Evolutionary conservation across 2,888 invertebrate species (phyloP), one percentile per base, ranked within the genome.

Genomic region (Matsumyia berberina): DNA sequence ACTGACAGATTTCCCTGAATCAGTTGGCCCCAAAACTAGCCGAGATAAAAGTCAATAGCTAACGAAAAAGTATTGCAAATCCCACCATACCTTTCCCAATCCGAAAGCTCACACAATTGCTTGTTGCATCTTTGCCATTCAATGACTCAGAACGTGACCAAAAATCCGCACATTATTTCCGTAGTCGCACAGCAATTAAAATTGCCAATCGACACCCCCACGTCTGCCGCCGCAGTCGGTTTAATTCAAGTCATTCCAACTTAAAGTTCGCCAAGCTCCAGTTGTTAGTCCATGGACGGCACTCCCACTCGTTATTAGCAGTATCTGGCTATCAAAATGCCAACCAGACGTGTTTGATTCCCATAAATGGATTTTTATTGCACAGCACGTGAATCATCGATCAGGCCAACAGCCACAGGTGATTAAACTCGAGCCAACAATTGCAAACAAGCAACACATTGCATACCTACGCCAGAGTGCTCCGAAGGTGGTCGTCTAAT

Each of bases 401-500:
- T 72, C 66, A 35, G 42, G 46, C 53, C 66, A 57, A 62, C 46
- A 74, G 70, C 64, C 64, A 64, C 81, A 81, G 83, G 83, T 85
- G 79, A 85, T 79, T 85, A 70, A 83, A 83, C 79, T 64, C 46
- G n/a, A 31, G 31, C 44, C 62, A 51, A 64, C 55, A 78, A 44
- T 69, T 69, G 53, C 72, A 31, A 73, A 64, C 57, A 64, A 79
- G 15, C 39, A 62, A 60, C 46, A 53, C 53, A 15, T n/a, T n/a
- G n/a, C 8, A 11, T 33, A 72, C 53, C 37, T 46, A 15, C 39
- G 64, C 24, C 4, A 24, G 24, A 12, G 12, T 11, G 29, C 55
- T 31, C 33, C 19, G 33, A 74, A 78, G 83, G 79, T 79, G 83
- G 83, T 58, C 78, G n/a, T 31, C 69, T 85, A 85, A 79, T 85